Conservation (phyloP, 2,888 invertebrate genomes). For the Drosophila austrosaltans region DNA sequence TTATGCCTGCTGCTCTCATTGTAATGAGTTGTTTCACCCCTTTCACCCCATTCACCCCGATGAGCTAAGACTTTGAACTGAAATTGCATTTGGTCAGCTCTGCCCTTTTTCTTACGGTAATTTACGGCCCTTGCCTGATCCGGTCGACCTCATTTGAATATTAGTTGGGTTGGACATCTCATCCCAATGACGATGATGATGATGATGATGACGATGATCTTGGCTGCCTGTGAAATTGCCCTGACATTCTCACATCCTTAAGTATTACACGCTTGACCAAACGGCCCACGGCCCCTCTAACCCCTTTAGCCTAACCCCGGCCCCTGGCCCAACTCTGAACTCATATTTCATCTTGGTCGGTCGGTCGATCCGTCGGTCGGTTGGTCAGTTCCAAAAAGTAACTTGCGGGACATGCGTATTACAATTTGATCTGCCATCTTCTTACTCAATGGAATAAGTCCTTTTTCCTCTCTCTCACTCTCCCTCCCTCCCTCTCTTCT, state of each 20-base stretch:
- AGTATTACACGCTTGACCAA: conserved; percentile 80
- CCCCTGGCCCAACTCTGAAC: conserved; percentile 21
- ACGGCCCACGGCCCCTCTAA: conserved; percentile 23
- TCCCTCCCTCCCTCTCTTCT: neutral
- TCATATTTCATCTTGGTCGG: conserved; percentile 49
- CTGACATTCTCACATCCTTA: conserved; percentile 73
- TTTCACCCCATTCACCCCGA: conserved; percentile 24
- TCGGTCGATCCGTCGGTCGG: neutral
- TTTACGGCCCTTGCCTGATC: conserved; percentile 58
- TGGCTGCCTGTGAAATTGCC: conserved; percentile 41
- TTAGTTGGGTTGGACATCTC: conserved; percentile 70
- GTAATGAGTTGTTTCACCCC: conserved; percentile 61
- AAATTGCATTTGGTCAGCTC: conserved; percentile 47
- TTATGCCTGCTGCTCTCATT: conserved; percentile 52
- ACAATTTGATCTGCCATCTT: conserved; percentile 53
- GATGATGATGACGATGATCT: conserved; percentile 14
- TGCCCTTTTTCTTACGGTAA: conserved; percentile 38
- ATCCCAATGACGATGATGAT: neutral
- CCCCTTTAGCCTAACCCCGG: neutral
- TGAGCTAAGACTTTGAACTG: neutral
- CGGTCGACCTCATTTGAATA: conserved; percentile 78
- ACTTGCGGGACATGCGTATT: conserved; percentile 44
- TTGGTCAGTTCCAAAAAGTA: conserved; percentile 1
- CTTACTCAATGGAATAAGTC: neutral
- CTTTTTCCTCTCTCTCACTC: no score